These are phyloP conservation scores for Typhlichthys subterraneus DNA, from an alignment of 2,797 vertebrate genomes.

Conservation along the genomic window DNA sequence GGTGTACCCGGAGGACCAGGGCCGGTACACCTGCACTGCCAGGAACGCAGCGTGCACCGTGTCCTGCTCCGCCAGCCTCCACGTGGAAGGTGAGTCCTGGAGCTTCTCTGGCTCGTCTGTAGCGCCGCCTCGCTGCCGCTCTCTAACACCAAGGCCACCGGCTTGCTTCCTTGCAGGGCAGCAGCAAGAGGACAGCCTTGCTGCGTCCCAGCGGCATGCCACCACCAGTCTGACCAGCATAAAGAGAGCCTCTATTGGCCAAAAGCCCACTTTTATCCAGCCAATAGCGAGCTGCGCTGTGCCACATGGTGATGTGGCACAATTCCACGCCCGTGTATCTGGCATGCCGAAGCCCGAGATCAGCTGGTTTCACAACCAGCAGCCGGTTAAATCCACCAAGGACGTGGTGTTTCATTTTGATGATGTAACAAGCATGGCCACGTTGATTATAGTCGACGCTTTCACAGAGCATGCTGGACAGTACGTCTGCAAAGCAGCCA, in stretches of 20 bases:
- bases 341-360: slow-evolving; percentile 86
- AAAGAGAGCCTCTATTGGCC: slow-evolving; percentile 84
- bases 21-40: slow-evolving; percentile 88
- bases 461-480: slow-evolving; percentile 89
- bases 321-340: slow-evolving; percentile 87
- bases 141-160: slow-evolving; percentile 10
- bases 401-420: slow-evolving; percentile 94
- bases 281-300: slow-evolving; percentile 87
- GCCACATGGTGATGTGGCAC: slow-evolving; percentile 87
- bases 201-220: slow-evolving; percentile 78
- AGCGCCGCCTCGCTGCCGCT: too few species aligned
- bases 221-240: slow-evolving; percentile 73
- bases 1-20: slow-evolving; percentile 92
- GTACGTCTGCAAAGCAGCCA: slow-evolving; percentile 90
- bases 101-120: too few species aligned
- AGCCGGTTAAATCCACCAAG: slow-evolving; percentile 83
- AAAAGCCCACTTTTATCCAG: slow-evolving; percentile 89
- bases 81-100: slow-evolving; percentile 84
- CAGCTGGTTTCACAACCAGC: slow-evolving; percentile 89
- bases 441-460: slow-evolving; percentile 92
- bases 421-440: slow-evolving; percentile 86
- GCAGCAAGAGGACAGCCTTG: slow-evolving; percentile 79
- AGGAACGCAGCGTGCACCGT: slow-evolving; percentile 87
- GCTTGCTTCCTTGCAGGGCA: slow-evolving; percentile 92
- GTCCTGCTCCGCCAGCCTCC: slow-evolving; percentile 88